These are phyloP conservation scores for Antheraea mylitta DNA, from an alignment of 1,140 invertebrate species.

Conservation along the genomic window DNA sequence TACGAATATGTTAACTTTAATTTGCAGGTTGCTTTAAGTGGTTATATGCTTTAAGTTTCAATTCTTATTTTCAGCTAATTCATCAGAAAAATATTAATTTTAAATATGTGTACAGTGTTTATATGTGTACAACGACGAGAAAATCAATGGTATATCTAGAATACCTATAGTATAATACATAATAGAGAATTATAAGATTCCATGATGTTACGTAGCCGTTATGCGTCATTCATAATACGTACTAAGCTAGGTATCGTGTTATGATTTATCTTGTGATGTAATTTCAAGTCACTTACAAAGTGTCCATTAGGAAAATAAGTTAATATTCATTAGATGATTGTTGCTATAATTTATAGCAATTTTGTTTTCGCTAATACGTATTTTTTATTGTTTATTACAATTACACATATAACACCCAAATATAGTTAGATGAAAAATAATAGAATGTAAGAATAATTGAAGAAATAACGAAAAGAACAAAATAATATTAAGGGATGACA, in stretches of 20 bases:
- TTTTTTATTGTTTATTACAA: no score
- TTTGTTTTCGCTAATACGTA: background rate
- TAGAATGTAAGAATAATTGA: no score
- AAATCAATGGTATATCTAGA: background rate
- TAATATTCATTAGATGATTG: background rate
- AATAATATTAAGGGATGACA: no score
- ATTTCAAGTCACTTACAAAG: background rate
- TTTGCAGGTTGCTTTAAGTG: no score
- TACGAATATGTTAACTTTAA: no score
- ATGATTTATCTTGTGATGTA: background rate
- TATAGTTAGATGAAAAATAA: no score
- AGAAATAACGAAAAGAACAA: no score
- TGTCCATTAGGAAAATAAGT: background rate
- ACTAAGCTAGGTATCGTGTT: background rate
- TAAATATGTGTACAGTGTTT: no score
- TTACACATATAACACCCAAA: no score
- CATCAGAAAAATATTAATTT: no score
- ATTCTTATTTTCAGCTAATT: no score
- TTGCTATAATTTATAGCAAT: background rate
- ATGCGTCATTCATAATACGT: background rate
- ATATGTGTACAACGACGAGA: background rate
- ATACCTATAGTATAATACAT: background rate
- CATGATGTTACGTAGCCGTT: background rate
- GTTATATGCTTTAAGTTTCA: no score
- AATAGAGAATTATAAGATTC: conserved; percentile 2